Base-by-base conservation (phyloP, 2,888 invertebrate species). In the Germaria angustata region DNA sequence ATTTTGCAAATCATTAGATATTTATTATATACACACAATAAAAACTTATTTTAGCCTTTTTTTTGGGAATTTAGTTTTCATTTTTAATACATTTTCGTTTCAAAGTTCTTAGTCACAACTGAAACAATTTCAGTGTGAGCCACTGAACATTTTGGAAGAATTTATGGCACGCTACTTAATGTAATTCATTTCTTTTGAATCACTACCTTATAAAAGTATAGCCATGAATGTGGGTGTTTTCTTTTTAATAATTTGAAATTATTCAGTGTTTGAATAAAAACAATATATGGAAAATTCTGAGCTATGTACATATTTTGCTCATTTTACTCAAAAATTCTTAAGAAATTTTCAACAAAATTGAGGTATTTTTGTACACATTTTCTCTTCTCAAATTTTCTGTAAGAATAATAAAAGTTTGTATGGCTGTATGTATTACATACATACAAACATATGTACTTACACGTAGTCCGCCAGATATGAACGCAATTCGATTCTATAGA, bases 401-500 rank as follows among this genome's bases (percentile, higher is more conserved):
- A 36, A 36, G n/a, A 65, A 55, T 36, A 71, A 49, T 51, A 28
- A 28, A 53, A 2, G 7, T 9, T 53, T 28, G 15, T 28, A 28
- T 8, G 28, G 6, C 2, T 51, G 49, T n/a, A 15, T 22, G n/a
- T n/a, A n/a, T n/a, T n/a, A n/a, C n/a, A 2, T 7, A 46, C n/a
- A 22, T n/a, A 2, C n/a, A 6, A 51, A 28, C 6, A 32, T 22
- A 11, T 59, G 11, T 44, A 15, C 6, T 15, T 49, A 57, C 34
- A 57, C 44, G 28, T 51, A 63, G 53, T n/a, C 15, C 46, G 39
- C 24, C 24, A 17, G 51, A 57, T 32, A 63, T 63, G 73, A 63
- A 61, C 73, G 51, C 53, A 34, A 63, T 57, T 66, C n/a, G 55
- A 32, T 49, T 53, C 78, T 78, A 78, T 78, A 63, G 36, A 78